Conservation (phyloP, 2,888 invertebrate species). For the Drosophila nr. medialis region DNA sequence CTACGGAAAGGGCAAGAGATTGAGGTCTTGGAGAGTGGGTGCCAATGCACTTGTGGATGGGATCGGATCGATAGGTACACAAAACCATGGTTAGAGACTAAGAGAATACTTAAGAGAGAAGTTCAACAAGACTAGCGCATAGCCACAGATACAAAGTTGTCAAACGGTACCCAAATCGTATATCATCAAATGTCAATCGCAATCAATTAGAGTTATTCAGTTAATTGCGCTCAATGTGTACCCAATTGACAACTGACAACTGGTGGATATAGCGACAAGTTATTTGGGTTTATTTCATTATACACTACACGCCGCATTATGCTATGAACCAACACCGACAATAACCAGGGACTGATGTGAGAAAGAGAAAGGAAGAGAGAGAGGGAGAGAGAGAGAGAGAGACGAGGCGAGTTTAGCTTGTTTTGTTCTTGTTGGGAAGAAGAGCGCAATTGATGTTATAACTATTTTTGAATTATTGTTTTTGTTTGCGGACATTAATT, state of each 20-base stretch:
- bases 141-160: constrained; percentile 12
- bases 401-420: neutral
- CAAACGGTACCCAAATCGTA: constrained; percentile 13
- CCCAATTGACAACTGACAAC: constrained; percentile 39
- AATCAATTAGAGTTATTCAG: neutral
- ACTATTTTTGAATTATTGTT: constrained; percentile 72
- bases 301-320: constrained; percentile 52
- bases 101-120: constrained; percentile 16
- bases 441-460: constrained; percentile 53
- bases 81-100: constrained; percentile 23
- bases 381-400: constrained; percentile 2
- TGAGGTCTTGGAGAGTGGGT: neutral
- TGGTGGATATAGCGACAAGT: constrained; percentile 18
- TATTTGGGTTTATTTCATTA: constrained; percentile 39
- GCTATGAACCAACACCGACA: constrained; percentile 69
- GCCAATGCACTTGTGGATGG: neutral
- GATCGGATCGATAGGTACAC: neutral
- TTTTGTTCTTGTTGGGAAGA: constrained; percentile 21
- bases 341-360: constrained; percentile 47
- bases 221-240: constrained; percentile 25
- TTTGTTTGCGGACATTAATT: constrained; percentile 69
- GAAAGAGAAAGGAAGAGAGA: constrained; percentile 17
- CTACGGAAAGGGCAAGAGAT: constrained; percentile 9
- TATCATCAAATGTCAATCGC: neutral
- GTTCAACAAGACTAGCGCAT: constrained; percentile 16